Base-by-base conservation (phyloP, 2,797 vertebrate genomes). In the Gallinago nigripennis region DNA sequence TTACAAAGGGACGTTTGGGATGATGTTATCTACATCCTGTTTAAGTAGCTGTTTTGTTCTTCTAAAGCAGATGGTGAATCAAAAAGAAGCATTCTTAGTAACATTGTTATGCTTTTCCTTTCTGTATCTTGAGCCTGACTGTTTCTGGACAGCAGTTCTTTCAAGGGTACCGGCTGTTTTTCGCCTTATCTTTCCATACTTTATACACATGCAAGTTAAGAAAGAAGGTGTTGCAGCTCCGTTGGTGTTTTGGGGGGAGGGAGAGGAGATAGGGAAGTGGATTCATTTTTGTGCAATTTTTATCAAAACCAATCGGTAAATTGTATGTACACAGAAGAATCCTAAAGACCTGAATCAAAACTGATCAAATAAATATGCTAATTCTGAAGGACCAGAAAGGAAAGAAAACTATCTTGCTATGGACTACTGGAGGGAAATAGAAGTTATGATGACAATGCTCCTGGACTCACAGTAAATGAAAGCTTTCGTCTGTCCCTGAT, bases 11-110 rank as follows among this genome's bases (percentile, higher is more conserved):
- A 72, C 9, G 3, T 83, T 83, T 94, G 35, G 71, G 71, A 88
- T 84, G 78, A 94, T 89, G 75, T 90, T 84, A 96, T 95, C 95
- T 95, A 85, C 82, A 86, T 96, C 88, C 90, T 94, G 54, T 88
- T 83, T 86, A 90, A 93, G 64, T 54, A 87, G 90, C 75, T 94
- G 77, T 43, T 96, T 88, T 91, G 53, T 75, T 92, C 72, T 89
- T 37, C 85, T 71, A 75, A 77, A 94, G 89, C 71, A 82, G 64
- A 88, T n/a, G 39, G 33, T 54, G 75, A 89, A 84, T 18, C 9
- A 56, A 82, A 92, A 92, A 88, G 73, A 90, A 77, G 20, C 54
- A 64, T 57, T 88, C 57, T 80, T 78, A 58, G 54, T 21, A 72
- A 51, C 16, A 82, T 63, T 82, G 82, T 82, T 92, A 60, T 1